phyloP scores from a whole-genome alignment of 2,113 vertebrate species.

The Ursus arctos region DNA sequence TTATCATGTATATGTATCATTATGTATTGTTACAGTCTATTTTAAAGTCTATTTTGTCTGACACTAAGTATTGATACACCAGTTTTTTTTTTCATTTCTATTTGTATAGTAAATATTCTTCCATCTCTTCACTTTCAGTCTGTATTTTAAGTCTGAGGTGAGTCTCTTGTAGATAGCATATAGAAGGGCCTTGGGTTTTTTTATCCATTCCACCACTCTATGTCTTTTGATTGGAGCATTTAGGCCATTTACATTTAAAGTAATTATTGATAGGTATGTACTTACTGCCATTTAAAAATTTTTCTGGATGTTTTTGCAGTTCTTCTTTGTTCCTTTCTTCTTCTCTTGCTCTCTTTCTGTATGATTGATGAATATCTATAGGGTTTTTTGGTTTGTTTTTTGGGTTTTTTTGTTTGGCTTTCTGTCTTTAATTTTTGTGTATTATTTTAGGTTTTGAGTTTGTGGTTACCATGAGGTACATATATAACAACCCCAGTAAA shows the following conservation, averaged over 20 bases:
- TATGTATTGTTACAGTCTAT: neutral
- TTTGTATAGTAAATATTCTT: neutral
- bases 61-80: neutral
- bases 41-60: neutral
- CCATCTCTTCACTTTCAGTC: neutral
- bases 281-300: neutral
- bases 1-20: neutral
- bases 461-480: neutral
- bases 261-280: neutral
- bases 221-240: neutral
- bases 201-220: neutral
- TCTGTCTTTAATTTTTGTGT: neutral
- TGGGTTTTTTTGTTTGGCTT: neutral
- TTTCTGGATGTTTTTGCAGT: neutral
- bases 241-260: neutral
- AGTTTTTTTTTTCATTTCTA: neutral
- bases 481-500: neutral
- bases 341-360: neutral
- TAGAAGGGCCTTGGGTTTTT: neutral
- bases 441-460: neutral
- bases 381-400: too few relatives aligned
- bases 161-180: neutral
- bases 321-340: neutral
- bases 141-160: neutral
- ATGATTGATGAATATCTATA: neutral